Evolutionary conservation across 2,113 vertebrate genomes (phyloP).

Genomic region (Laticauda colubrina): DNA sequence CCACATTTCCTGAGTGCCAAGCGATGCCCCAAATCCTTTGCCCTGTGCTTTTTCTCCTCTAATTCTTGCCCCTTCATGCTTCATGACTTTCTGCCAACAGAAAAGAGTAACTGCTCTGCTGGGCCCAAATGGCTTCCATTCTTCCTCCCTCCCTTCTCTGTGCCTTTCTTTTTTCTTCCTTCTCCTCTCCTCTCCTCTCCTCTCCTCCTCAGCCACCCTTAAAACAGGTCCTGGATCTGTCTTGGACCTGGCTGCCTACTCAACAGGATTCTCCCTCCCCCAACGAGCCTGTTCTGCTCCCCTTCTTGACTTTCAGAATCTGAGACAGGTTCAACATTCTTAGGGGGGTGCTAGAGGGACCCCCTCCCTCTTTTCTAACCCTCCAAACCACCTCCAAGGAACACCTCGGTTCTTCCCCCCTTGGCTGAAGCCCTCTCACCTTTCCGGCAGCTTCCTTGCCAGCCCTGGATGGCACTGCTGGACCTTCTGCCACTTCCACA

Average conservation of each 20-base stretch:
- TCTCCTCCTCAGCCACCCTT: background rate
- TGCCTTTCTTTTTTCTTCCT: background rate
- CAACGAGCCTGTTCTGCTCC: background rate
- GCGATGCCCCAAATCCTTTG: background rate
- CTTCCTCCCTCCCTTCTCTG: background rate
- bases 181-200: background rate
- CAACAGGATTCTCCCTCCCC: background rate
- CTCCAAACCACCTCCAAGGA: background rate
- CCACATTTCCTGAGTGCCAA: background rate
- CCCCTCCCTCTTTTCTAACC: background rate
- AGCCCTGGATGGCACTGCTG: background rate
- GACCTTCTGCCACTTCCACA: background rate
- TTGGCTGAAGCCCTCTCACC: background rate
- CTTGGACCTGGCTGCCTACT: background rate
- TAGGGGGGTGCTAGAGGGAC: too few species aligned
- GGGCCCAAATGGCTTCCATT: background rate
- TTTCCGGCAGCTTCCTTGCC: background rate
- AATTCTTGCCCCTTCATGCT: background rate
- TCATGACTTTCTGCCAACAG: background rate
- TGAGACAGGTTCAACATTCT: background rate
- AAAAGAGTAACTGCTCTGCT: background rate
- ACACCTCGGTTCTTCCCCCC: background rate
- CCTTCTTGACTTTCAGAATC: background rate
- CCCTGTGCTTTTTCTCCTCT: background rate
- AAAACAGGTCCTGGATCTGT: background rate